A percentile compares a stretch with the other conserved stretches of the same genome.
phyloP scores from a whole-genome alignment of 1,140 invertebrate species.

The Pseudomyrmex dendroicus region DNA sequence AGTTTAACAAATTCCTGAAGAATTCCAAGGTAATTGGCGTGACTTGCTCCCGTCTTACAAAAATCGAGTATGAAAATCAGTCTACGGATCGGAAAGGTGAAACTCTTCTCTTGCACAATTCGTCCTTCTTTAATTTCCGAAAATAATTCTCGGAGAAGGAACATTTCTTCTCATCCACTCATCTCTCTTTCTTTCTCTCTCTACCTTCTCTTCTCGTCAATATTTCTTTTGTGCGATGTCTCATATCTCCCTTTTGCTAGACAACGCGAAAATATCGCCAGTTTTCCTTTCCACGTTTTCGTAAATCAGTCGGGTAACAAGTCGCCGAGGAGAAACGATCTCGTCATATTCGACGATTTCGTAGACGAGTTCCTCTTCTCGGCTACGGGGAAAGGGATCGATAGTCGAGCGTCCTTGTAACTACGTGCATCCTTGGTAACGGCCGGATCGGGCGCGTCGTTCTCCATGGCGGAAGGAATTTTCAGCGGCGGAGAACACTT shows the following conservation, averaged over 20 bases:
- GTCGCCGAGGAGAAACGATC: slow-evolving; percentile 16
- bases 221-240: background rate
- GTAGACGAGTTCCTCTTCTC: slow-evolving; percentile 25
- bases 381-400: slow-evolving; percentile 28
- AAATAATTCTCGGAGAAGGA: too few relatives aligned
- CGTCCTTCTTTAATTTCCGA: too few relatives aligned
- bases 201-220: too few relatives aligned
- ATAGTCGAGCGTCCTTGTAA: slow-evolving; percentile 45
- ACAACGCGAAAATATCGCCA: slow-evolving; percentile 14
- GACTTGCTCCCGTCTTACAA: too few relatives aligned
- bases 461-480: slow-evolving; percentile 41
- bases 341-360: slow-evolving; percentile 56
- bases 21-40: too few relatives aligned
- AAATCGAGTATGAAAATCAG: too few relatives aligned
- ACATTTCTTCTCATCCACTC: too few relatives aligned
- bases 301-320: background rate
- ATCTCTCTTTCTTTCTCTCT: too few relatives aligned
- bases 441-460: slow-evolving; percentile 48
- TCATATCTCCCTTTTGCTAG: background rate
- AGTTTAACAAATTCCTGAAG: too few relatives aligned
- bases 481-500: slow-evolving; percentile 10
- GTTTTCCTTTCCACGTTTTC: background rate
- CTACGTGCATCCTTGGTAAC: slow-evolving; percentile 54
- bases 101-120: too few relatives aligned
- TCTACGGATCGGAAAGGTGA: too few relatives aligned